Base-by-base conservation (phyloP, 2,888 invertebrate genomes). In the Drosophila subsilvestris region DNA sequence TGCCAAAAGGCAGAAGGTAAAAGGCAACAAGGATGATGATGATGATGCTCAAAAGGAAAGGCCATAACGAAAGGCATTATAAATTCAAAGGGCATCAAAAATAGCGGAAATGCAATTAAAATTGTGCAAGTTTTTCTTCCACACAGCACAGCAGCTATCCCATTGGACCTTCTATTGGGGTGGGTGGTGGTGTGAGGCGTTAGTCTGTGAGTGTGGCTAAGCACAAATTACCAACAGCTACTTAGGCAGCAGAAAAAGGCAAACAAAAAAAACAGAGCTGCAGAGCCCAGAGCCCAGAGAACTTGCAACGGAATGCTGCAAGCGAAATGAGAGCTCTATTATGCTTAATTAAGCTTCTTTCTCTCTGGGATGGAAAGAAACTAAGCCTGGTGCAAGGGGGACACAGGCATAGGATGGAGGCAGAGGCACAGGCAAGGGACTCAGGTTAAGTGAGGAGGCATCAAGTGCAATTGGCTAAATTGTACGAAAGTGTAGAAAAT, bases 91-190 rank as follows among this genome's bases (percentile, higher is more conserved):
- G 75, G 86, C 88, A 85, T 88, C 79, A 86, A 84, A 88, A 88
- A 78, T 71, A 76, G 86, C 83, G 85, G 85, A 85, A 85, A 85
- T 80, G 85, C 85, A 85, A 85, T 85, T 85, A 88, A 88, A 85
- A 86, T 80, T 45, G 76, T 73, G 67, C 76, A 72, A 68, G 44
- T 54, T 48, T 37, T n/a, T 25, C 25, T 5, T n/a, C 7, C 37
- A 37, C n/a, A 7, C 14, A 37, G 37, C 60, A 49, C 53, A 44
- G 45, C 60, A 66, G 37, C 47, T 45, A 44, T 18, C 32, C n/a
- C 27, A 10, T 22, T 49, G 43, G 29, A 17, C 37, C 20, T 20
- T 25, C 37, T 56, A n/a, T 17, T 17, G 25, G 50, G 14, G 14
- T 9, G 27, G 9, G 27, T 9, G 27, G 27, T 37, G 7, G 14